Base-by-base conservation (phyloP, 2,113 vertebrate genomes). In the Crypturellus undulatus region DNA sequence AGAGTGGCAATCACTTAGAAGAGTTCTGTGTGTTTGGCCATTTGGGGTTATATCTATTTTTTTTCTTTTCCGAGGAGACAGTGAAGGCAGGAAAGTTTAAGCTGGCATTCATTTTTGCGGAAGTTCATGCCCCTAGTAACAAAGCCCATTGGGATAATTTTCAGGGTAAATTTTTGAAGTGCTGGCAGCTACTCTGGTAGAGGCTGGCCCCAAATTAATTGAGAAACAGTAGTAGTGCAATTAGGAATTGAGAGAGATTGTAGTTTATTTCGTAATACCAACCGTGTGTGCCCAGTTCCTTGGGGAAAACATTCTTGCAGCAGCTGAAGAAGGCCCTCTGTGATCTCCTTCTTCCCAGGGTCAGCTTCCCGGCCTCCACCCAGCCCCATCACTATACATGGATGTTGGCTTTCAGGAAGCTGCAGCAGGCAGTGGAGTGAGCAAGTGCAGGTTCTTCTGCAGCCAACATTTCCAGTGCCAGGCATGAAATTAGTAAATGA, bases 331-430 rank as follows among this genome's bases (percentile, higher is more conserved):
- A 96, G 76, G 73, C 65, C 73, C 77, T 42, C 77, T 89, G 73
- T 90, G 83, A 90, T 96, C 92, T 87, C 83, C 58, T 49, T 4
- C 92, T 95, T 97, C 94, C 88, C 90, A 94, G 92, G 79, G 86
- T 76, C 1, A 20, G 77, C 42, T 21, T 64, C 24, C 10, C 32
- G 19, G 40, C 69, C 80, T 97, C 86, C 90, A 93, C 93, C 88
- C 87, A 91, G 72, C 52, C 32, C 73, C n/a, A 34, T 69, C 1
- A 0, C 93, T 95, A 84, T 82, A 93, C 95, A 94, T 94, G 77
- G 77, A 85, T 81, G 34, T 94, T 82, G 43, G 43, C 67, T 88
- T 94, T 84, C 1, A 19, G 93, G 92, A 90, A 89, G 79, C 93
- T 95, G 47, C 9, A 84, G 63, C 83, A 54, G 63, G 79, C 65